phyloP scores from a whole-genome alignment of 2,797 vertebrate genomes.

The Anguilla obscura region DNA sequence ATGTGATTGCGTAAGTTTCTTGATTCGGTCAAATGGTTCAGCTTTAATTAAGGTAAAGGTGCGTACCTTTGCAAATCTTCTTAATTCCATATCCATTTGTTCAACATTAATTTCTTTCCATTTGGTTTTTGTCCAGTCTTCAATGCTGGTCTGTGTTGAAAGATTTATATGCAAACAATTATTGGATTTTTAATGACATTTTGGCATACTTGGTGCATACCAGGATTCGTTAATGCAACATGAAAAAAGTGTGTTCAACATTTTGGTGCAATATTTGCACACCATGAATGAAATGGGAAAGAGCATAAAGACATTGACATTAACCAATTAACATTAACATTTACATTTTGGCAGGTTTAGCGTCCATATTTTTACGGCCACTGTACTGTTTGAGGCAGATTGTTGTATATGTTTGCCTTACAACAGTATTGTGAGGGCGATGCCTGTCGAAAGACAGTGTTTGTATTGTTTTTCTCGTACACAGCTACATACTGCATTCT shows the following conservation, averaged over 20 bases:
- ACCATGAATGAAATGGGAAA: not conserved
- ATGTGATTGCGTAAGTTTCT: not conserved
- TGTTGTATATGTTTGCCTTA: too few relatives aligned
- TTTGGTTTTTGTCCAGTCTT: constrained; percentile 83
- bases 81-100: constrained; percentile 84
- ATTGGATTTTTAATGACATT: not conserved
- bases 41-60: not conserved
- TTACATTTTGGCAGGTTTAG: not conserved
- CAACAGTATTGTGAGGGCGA: too few relatives aligned
- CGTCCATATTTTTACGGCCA: not conserved
- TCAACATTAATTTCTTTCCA: constrained; percentile 88
- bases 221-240: not conserved
- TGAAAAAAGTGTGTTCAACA: too few relatives aligned
- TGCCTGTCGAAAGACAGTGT: too few relatives aligned
- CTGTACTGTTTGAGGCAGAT: too few relatives aligned
- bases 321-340: not conserved
- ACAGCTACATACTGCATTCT: not conserved
- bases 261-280: not conserved
- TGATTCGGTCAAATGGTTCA: not conserved
- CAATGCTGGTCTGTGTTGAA: constrained; percentile 72
- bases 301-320: not conserved
- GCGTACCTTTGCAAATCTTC: constrained; percentile 80
- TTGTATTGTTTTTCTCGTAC: not conserved
- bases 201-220: not conserved
- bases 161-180: not conserved